phyloP scores from a whole-genome alignment of 2,888 invertebrate species.

The Pseudanteris insignis region DNA sequence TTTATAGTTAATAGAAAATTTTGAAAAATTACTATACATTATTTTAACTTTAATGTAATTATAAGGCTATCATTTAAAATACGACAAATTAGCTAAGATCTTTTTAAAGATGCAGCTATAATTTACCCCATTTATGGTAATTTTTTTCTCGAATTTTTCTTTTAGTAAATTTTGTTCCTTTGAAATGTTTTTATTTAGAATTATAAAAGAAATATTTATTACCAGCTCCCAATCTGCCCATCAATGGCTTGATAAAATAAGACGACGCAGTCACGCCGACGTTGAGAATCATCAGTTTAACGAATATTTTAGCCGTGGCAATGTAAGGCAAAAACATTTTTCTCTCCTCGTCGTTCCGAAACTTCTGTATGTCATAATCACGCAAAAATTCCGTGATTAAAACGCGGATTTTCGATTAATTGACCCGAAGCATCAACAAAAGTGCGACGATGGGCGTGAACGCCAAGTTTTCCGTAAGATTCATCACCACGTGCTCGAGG shows the following conservation, averaged over 20 bases:
- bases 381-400: conserved; percentile 49
- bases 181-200: not conserved
- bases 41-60: too few relatives aligned
- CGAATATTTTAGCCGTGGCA: conserved; percentile 49
- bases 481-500: conserved; percentile 54
- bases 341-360: conserved; percentile 47
- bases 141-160: too few relatives aligned
- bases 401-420: conserved; percentile 49
- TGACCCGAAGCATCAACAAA: conserved; percentile 51
- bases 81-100: too few relatives aligned
- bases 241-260: conserved; percentile 54
- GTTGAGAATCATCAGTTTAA: conserved; percentile 50
- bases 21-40: too few relatives aligned
- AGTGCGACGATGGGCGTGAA: conserved; percentile 53
- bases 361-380: conserved; percentile 49
- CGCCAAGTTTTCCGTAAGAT: conserved; percentile 54
- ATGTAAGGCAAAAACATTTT: conserved; percentile 49
- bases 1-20: too few relatives aligned
- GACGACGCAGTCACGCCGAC: conserved; percentile 53
- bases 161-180: not conserved
- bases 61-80: too few relatives aligned
- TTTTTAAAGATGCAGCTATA: too few relatives aligned
- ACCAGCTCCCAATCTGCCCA: conserved; percentile 45
- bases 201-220: not conserved
- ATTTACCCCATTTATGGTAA: too few relatives aligned